These are phyloP conservation scores for mouse (Mus musculus) DNA, from an alignment of 2,113 vertebrate genomes.

Conservation along the genomic window GRCm39 chrX:56366001-56366500, in stretches of 20 bases:
- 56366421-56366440: conserved; percentile 1
- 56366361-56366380: conserved; percentile 13
- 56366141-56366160: too few relatives aligned
- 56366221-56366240: background rate
- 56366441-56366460: conserved; percentile 13
- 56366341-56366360: conserved; percentile 44
- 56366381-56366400: conserved; percentile 1
- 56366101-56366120: too few relatives aligned
- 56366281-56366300: background rate
- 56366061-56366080: too few relatives aligned
- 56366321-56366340: background rate
- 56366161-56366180: background rate
- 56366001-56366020: too few relatives aligned
- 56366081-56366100: too few relatives aligned
- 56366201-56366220: too few relatives aligned
- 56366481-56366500: conserved; percentile 58
- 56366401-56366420: background rate
- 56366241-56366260: too few relatives aligned
- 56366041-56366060: too few relatives aligned
- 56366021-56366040: too few relatives aligned
- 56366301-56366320: background rate
- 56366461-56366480: conserved; percentile 50
- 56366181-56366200: background rate
- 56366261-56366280: background rate
- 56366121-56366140: too few relatives aligned